Evolutionary conservation across 2,113 vertebrate genomes (phyloP).

Genomic region (Polypterus bichir): DNA sequence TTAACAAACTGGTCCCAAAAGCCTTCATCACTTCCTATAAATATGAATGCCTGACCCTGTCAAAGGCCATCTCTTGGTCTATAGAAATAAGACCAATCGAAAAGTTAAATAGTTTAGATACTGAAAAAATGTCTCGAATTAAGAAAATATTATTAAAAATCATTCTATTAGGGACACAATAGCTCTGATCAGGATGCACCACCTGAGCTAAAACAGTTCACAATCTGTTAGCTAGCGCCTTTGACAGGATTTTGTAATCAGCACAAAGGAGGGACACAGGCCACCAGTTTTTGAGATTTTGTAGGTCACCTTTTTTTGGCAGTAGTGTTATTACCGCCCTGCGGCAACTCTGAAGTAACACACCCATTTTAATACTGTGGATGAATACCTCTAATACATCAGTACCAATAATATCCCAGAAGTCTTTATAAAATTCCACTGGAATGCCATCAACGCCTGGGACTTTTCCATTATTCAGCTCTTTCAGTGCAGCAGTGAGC

Average conservation of each 20-base stretch:
- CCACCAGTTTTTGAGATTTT: background rate
- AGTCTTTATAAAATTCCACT: too few relatives aligned
- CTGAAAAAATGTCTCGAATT: background rate
- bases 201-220: too few relatives aligned
- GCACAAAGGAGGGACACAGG: background rate
- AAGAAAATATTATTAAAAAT: background rate
- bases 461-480: too few relatives aligned
- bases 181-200: background rate
- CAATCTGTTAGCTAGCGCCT: background rate
- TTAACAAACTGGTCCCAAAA: background rate
- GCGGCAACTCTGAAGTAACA: background rate
- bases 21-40: background rate
- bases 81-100: background rate
- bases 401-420: too few relatives aligned
- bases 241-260: background rate
- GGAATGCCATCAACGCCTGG: too few relatives aligned
- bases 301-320: background rate
- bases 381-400: too few relatives aligned
- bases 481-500: too few relatives aligned
- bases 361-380: too few relatives aligned
- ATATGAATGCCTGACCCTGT: background rate
- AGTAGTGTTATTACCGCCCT: background rate
- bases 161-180: constrained; percentile 1
- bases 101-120: background rate
- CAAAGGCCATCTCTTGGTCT: constrained; percentile 2